These are phyloP conservation scores for Acrocera orbiculus DNA, from an alignment of 2,888 invertebrate genomes.

Conservation along the genomic window DNA sequence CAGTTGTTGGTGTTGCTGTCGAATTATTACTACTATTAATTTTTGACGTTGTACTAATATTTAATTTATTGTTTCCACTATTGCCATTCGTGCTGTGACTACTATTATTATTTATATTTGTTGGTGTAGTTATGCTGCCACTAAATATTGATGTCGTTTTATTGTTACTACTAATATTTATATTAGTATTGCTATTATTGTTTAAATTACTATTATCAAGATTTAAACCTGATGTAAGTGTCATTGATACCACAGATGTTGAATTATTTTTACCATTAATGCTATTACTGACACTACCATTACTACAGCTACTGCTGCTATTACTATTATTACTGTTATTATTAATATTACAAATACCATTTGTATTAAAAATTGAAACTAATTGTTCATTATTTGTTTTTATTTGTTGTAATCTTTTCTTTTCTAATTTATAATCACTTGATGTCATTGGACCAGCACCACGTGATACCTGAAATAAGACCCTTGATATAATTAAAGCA, in stretches of 20 bases:
- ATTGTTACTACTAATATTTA: constrained; percentile 17
- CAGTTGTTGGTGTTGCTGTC: constrained; percentile 23
- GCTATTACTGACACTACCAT: constrained; percentile 8
- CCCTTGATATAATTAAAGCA: constrained; percentile 81
- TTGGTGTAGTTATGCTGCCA: constrained; percentile 13
- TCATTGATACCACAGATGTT: neutral
- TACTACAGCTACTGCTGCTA: constrained; percentile 23
- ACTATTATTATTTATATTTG: constrained; percentile 15
- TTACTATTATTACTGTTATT: constrained; percentile 8
- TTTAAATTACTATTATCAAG: neutral
- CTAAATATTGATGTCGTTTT: too few relatives aligned
- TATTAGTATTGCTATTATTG: constrained; percentile 2
- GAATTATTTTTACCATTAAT: constrained; percentile 7
- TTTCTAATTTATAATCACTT: constrained; percentile 18
- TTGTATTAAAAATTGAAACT: constrained; percentile 7
- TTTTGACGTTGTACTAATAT: constrained; percentile 14
- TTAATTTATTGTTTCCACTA: constrained; percentile 12
- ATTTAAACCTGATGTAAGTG: neutral
- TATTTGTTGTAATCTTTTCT: constrained; percentile 1
- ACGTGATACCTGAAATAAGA: constrained; percentile 69
- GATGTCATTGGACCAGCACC: constrained; percentile 27
- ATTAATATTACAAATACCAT: constrained; percentile 15
- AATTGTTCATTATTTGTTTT: constrained; percentile 9
- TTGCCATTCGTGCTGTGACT: constrained; percentile 15
- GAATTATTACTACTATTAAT: constrained; percentile 14